These are phyloP conservation scores for Mus spretus DNA, from an alignment of 2,797 vertebrate species.

Conservation along the genomic window DNA sequence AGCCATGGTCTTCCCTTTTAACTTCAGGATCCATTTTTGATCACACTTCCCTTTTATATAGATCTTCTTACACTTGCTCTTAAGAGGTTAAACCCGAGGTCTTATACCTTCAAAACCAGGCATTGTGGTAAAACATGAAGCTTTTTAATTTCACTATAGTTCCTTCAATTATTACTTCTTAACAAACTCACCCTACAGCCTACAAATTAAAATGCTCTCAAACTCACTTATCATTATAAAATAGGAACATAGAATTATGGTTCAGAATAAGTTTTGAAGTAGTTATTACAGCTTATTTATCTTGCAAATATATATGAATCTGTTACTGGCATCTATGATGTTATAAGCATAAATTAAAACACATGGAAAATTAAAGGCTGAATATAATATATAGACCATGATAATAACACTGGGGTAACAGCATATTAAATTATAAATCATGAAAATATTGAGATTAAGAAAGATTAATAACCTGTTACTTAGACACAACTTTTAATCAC, in stretches of 20 bases:
- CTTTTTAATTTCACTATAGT: neutral
- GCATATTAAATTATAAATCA: neutral
- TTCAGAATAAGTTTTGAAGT: neutral
- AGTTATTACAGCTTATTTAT: neutral
- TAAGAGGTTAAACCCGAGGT: neutral
- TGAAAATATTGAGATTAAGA: neutral
- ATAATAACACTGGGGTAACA: neutral
- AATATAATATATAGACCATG: neutral
- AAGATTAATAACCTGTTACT: neutral
- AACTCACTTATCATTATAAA: neutral
- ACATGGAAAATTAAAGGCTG: neutral
- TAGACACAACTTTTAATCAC: neutral
- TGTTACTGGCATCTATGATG: neutral
- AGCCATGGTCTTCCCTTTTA: neutral
- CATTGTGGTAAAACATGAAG: neutral
- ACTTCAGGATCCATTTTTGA: neutral
- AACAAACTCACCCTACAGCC: neutral
- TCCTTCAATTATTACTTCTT: neutral
- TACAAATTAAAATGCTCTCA: neutral
- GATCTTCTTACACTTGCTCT: neutral
- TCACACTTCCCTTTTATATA: neutral
- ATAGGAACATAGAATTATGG: neutral
- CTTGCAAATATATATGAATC: neutral
- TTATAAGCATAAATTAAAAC: neutral
- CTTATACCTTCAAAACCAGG: neutral